phyloP scores from a whole-genome alignment of 2,888 invertebrate species.

The Sisyra nigra region DNA sequence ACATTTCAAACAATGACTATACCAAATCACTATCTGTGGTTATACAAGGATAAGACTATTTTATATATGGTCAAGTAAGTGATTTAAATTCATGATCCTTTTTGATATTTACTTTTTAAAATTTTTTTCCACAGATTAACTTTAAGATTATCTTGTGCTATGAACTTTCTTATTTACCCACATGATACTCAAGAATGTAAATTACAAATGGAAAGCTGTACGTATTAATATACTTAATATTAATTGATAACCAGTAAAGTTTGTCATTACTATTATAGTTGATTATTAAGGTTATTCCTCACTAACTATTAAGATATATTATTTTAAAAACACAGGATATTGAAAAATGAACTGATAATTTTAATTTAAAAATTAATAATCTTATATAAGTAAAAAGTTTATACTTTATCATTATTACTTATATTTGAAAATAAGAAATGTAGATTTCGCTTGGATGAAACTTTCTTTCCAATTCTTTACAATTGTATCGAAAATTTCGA shows the following conservation, averaged over 20 bases:
- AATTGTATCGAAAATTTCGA: no score
- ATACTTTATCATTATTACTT: no score
- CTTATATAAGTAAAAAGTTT: no score
- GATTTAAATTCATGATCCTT: background rate
- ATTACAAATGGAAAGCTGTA: conserved; percentile 87
- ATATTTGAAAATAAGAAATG: no score
- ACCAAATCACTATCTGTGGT: conserved; percentile 85
- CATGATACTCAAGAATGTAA: conserved; percentile 91
- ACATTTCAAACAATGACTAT: conserved; percentile 92
- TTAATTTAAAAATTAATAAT: no score
- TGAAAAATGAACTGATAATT: no score
- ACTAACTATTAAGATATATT: no score
- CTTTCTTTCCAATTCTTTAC: no score
- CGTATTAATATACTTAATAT: conserved; percentile 30
- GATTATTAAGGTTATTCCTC: background rate
- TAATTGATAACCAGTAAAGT: background rate
- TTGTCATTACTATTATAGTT: conserved; percentile 3
- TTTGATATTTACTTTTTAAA: background rate
- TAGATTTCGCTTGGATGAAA: no score
- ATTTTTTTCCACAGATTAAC: conserved; percentile 41
- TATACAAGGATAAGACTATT: conserved; percentile 74
- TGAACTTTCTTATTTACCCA: conserved; percentile 89
- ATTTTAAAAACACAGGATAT: no score
- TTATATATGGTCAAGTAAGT: conserved; percentile 73
- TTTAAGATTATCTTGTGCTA: conserved; percentile 74